These are phyloP conservation scores for Protodeltote pygarga DNA, from an alignment of 2,888 invertebrate genomes.

Conservation along the genomic window DNA sequence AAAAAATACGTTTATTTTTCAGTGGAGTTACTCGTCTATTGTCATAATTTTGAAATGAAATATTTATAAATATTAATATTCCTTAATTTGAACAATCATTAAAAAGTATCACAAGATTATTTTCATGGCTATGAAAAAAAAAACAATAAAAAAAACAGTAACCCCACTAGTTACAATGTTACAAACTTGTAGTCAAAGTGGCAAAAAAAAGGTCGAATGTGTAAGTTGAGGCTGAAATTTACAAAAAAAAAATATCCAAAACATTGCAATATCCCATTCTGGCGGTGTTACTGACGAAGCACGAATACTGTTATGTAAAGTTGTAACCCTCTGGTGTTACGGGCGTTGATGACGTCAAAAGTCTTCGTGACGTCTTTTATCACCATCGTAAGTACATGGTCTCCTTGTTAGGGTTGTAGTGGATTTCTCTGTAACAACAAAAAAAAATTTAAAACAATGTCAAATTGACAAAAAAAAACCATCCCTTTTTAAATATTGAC, in stretches of 20 bases:
- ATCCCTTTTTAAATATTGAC: constrained; percentile 9
- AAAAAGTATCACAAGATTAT: constrained; percentile 27
- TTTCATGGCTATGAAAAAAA: constrained; percentile 10
- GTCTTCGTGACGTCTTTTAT: constrained; percentile 51
- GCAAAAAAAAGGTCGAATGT: constrained; percentile 31
- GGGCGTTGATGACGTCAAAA: constrained; percentile 46
- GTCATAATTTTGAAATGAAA: constrained; percentile 7
- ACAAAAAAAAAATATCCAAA: constrained; percentile 44
- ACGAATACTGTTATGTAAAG: constrained; percentile 83
- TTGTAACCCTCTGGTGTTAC: constrained; percentile 48
- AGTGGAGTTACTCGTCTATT: constrained; percentile 25
- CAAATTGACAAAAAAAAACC: neutral
- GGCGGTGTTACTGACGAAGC: constrained; percentile 81
- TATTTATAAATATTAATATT: constrained; percentile 7
- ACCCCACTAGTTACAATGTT: constrained; percentile 38
- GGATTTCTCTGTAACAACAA: constrained; percentile 82
- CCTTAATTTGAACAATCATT: constrained; percentile 10
- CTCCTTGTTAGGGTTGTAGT: constrained; percentile 79
- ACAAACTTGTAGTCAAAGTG: constrained; percentile 45
- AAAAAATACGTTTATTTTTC: constrained; percentile 11
- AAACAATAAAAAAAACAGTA: constrained; percentile 16
- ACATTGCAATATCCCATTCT: constrained; percentile 81
- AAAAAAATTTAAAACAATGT: constrained; percentile 10
- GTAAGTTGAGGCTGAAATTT: constrained; percentile 44
- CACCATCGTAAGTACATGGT: constrained; percentile 79